Evolutionary conservation across 2,113 vertebrate genomes (phyloP), one percentile per base, ranked within the genome.

Genomic region (Pontoporia blainvillei): DNA sequence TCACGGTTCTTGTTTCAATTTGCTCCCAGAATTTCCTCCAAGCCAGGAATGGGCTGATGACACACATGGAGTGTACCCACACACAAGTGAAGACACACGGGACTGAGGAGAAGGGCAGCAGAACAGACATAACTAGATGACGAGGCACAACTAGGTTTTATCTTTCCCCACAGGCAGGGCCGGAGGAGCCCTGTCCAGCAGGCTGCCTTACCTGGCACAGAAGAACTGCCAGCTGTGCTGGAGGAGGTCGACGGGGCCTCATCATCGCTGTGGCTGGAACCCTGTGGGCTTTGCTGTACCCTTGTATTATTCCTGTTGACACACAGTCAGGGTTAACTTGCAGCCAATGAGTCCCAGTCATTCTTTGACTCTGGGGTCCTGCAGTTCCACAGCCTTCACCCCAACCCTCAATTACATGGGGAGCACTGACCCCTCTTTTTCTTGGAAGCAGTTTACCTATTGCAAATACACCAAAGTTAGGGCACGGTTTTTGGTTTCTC

Each of bases 151-250:
- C 5, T 1, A 23, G 59, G 21, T 61, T 21, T 61, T n/a, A 21
- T 18, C 49, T 18, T 34, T 57, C 49, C 31, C 71, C 8, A 4
- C 5, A 4, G 66, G 21, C 8, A 69, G 46, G 73, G n/a, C 81
- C 36, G 59, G 25, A 44, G 57, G 34, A 54, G 18, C 34, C 69
- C 79, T 6, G 18, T 23, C 71, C 8, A 1, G 54, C 71, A 75
- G 49, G 18, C 29, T 0, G 34, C 89, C 98, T 98, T 62, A 99
- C 99, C 99, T 98, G 99, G 99, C 72, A 98, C 99, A 79, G 95
- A 78, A 92, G 98, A 71, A 4, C 79, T 98, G 36, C 98, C 98
- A 0, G 96, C 83, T 25, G 96, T 95, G 59, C 95, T 92, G 12
- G 99, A 97, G 0, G 98, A 97, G 46, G 96, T 97, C 3, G 98